These are phyloP conservation scores for Petroica traversi DNA, from an alignment of 2,113 vertebrate genomes.

Conservation along the genomic window DNA sequence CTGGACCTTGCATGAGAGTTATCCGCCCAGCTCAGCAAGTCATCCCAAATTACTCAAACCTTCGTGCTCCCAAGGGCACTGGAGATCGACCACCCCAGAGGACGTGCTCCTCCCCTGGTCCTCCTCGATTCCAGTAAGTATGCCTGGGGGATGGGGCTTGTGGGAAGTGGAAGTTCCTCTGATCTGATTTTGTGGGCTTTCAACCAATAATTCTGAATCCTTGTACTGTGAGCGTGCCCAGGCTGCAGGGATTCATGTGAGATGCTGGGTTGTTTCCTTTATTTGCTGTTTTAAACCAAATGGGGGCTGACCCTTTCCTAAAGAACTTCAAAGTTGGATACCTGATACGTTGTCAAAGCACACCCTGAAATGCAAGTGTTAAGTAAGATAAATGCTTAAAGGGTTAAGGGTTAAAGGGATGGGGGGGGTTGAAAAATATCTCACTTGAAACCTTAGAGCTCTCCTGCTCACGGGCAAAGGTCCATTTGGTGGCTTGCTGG, in stretches of 20 bases:
- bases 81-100: constrained; percentile 12
- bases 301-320: neutral
- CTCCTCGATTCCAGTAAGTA: constrained; percentile 58
- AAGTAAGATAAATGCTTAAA: constrained; percentile 21
- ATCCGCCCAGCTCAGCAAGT: constrained; percentile 29
- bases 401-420: constrained; percentile 21
- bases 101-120: neutral
- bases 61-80: neutral
- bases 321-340: neutral
- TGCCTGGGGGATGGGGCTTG: neutral
- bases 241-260: neutral
- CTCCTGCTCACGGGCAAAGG: neutral
- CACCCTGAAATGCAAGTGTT: neutral
- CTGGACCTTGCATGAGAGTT: constrained; percentile 34
- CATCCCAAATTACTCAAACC: constrained; percentile 56
- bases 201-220: neutral
- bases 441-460: constrained; percentile 15
- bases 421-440: neutral
- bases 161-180: neutral
- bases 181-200: neutral
- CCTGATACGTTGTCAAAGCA: neutral
- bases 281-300: neutral
- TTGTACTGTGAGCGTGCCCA: fast-evolving
- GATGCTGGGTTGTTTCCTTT: neutral
- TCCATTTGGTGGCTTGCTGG: neutral